phyloP scores from a whole-genome alignment of 1,140 invertebrate genomes.

The Cheumatopsyche charites region DNA sequence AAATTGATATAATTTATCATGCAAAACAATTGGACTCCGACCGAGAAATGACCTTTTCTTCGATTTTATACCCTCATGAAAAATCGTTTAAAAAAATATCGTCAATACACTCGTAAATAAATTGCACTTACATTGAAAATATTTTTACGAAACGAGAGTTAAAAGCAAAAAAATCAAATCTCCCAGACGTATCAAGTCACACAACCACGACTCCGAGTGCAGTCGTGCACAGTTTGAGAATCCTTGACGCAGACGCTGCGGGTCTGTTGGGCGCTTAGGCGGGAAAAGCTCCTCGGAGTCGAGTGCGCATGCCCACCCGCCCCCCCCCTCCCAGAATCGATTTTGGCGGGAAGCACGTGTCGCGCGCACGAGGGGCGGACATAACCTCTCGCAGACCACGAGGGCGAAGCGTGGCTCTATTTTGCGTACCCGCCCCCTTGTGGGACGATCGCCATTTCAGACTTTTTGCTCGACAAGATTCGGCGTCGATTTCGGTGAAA shows the following conservation, averaged over 20 bases:
- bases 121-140: too few species aligned
- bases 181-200: too few species aligned
- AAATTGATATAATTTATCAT: too few species aligned
- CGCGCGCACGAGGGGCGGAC: conserved; percentile 28
- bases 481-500: neutral
- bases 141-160: too few species aligned
- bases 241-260: neutral
- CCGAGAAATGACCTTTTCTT: too few species aligned
- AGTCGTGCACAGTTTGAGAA: neutral
- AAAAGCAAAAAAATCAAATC: too few species aligned
- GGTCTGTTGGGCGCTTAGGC: conserved; percentile 27
- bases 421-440: too few species aligned
- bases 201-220: too few species aligned
- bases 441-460: neutral
- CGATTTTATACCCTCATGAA: too few species aligned
- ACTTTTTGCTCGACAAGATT: neutral
- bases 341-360: conserved; percentile 49
- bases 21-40: too few species aligned
- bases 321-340: conserved; percentile 35
- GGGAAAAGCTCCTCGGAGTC: conserved; percentile 20
- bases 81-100: too few species aligned
- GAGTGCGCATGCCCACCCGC: conserved; percentile 27
- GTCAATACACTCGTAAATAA: too few species aligned
- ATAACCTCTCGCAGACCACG: conserved; percentile 24
- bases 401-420: neutral